Percentiles rank a stretch among this genome's conserved stretches.
Conservation (phyloP, 2,113 vertebrate species). For the Strix aluco region DNA sequence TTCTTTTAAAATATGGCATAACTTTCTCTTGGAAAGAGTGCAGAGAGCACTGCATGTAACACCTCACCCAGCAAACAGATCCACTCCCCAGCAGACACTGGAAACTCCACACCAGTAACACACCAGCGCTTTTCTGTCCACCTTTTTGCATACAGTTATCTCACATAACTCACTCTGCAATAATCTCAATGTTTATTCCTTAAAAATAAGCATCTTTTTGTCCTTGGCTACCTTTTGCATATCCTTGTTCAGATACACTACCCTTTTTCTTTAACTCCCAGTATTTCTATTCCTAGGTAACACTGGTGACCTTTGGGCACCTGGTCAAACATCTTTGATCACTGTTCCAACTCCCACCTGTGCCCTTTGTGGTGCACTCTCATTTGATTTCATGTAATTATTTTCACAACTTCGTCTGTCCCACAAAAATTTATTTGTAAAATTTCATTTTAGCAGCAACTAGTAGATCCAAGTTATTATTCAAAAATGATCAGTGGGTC, state of each 20-base stretch:
- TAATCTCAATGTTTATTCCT: background rate
- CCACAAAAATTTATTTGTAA: background rate
- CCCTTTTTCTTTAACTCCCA: background rate
- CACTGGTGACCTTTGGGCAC: background rate
- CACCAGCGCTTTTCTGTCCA: background rate
- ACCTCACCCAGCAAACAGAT: background rate
- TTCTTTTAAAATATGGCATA: background rate
- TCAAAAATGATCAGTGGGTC: background rate
- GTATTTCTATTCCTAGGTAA: slow-evolving; percentile 23
- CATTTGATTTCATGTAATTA: slow-evolving; percentile 32
- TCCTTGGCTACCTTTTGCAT: slow-evolving; percentile 11
- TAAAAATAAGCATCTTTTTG: background rate
- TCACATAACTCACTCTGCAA: background rate
- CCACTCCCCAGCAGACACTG: rapidly evolving
- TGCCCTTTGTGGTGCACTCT: background rate
- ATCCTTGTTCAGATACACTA: background rate
- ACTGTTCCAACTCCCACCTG: background rate
- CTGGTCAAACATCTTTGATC: slow-evolving; percentile 19
- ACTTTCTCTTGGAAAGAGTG: background rate
- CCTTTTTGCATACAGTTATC: background rate
- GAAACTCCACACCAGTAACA: background rate
- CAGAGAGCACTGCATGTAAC: background rate
- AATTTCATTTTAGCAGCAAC: slow-evolving; percentile 30
- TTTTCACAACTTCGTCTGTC: slow-evolving; percentile 41
- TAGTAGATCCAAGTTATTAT: background rate